Conservation (phyloP, 37 sponge, comb jelly and placozoan species). For the Ephydatia muelleri region DNA sequence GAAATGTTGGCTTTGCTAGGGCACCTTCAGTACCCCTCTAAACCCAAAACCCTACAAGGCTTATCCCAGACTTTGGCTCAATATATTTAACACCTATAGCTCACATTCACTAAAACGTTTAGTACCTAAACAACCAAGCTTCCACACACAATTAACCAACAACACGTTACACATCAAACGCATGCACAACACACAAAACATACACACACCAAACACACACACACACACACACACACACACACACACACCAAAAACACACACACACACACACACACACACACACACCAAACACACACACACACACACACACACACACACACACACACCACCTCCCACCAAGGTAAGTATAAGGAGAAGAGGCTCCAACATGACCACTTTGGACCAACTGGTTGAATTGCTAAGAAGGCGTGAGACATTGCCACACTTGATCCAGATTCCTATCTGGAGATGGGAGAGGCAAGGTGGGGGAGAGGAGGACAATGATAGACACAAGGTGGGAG, state of each 20-base stretch:
- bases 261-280: neutral
- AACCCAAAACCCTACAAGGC: too few species aligned
- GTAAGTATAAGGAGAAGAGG: slow-evolving; percentile 39
- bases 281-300: neutral
- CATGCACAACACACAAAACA: too few species aligned
- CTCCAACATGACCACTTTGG: slow-evolving; percentile 26
- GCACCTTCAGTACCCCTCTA: too few species aligned
- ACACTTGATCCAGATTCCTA: slow-evolving; percentile 47
- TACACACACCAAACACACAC: neutral
- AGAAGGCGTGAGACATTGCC: slow-evolving; percentile 54
- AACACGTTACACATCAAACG: too few species aligned
- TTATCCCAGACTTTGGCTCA: too few species aligned
- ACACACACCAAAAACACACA: neutral
- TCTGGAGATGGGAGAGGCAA: neutral
- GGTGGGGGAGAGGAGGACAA: too few species aligned
- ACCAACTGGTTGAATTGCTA: slow-evolving; percentile 67
- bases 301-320: neutral
- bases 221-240: neutral
- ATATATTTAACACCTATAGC: too few species aligned
- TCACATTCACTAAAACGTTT: too few species aligned
- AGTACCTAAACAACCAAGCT: too few species aligned
- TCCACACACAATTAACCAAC: too few species aligned
- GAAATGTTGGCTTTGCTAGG: too few species aligned
- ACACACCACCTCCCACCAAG: slow-evolving; percentile 71
- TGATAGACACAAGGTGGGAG: too few species aligned